Base-by-base conservation (phyloP, 2,113 vertebrate species). In the Sterrhoptilus dennistouni region DNA sequence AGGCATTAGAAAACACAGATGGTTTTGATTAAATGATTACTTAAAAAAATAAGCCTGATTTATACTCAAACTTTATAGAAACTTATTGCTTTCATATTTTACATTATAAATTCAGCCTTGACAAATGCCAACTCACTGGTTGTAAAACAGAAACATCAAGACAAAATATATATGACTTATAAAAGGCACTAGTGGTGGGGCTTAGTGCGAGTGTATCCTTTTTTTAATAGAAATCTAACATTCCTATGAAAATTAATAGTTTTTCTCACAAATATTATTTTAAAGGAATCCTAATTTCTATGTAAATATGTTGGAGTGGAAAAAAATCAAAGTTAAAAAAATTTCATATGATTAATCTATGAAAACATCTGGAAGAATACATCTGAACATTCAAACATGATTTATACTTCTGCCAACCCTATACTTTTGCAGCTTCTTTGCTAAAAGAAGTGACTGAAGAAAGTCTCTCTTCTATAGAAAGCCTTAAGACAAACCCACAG, bases 41-140 rank as follows among this genome's bases (percentile, higher is more conserved):
- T 83, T 71, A 1, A 49, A 83, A 83, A 90, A 77, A 81, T 60
- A 86, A 74, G 27, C 17, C 14, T 86, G 49, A 81, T 93, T 93
- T 91, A 87, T 70, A 54, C 36, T 53, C 52, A 36, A 91, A 60
- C 13, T 59, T 63, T 57, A n/a, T 31, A 52, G 69, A 87, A 87
- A 49, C 11, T 64, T 81, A 78, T 57, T 89, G 64, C 23, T 91
- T 78, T 91, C 47, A 33, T 91, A 69, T 87, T 93, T 87, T 80
- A 53, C 0, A 1, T 57, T 61, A 69, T 78, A 84, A 72, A 72
- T 72, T 89, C 49, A 94, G 29, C 24, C 19, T 76, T 63, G 52
- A 63, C 76, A 82, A 87, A 81, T 72, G 22, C 8, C 42, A 78
- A 0, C 28, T 66, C 64, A 50, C 31, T 89, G n/a, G 31, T 28